Conservation (phyloP, 2,888 invertebrate species). For the Imbricaverruca yamaguchii region DNA sequence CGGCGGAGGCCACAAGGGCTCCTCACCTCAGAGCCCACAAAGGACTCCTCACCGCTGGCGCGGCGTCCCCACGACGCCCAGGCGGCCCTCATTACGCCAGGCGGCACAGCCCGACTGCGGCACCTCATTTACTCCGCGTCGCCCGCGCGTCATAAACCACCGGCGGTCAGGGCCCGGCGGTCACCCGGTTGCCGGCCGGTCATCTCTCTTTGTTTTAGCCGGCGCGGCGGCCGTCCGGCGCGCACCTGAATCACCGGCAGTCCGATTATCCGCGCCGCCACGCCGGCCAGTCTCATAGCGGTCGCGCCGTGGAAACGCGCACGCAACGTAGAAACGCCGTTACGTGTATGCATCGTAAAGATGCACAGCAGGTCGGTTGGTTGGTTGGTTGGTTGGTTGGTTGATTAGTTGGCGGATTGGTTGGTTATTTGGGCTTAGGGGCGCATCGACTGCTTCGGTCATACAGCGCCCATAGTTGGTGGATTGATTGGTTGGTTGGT, state of each 20-base stretch:
- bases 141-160: not conserved
- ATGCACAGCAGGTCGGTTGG: too few relatives aligned
- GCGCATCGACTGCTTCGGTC: too few relatives aligned
- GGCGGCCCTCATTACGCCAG: not conserved
- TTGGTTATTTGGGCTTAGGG: too few relatives aligned
- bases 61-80: not conserved
- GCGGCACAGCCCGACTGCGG: not conserved
- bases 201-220: slow-evolving; percentile 15
- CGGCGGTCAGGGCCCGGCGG: not conserved
- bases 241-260: not conserved
- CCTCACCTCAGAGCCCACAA: not conserved
- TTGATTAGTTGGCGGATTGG: too few relatives aligned
- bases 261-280: not conserved
- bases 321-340: too few relatives aligned
- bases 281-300: not conserved
- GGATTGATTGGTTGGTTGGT: too few relatives aligned
- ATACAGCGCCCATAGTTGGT: too few relatives aligned
- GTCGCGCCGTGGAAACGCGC: not conserved
- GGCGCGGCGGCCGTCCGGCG: not conserved
- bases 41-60: too few relatives aligned
- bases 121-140: not conserved
- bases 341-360: too few relatives aligned
- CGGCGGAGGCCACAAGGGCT: not conserved
- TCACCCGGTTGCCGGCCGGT: not conserved
- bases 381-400: too few relatives aligned